phyloP scores from a whole-genome alignment of 30 jellyfish, hydroid and myxozoan species.

The Morbakka virulenta region DNA sequence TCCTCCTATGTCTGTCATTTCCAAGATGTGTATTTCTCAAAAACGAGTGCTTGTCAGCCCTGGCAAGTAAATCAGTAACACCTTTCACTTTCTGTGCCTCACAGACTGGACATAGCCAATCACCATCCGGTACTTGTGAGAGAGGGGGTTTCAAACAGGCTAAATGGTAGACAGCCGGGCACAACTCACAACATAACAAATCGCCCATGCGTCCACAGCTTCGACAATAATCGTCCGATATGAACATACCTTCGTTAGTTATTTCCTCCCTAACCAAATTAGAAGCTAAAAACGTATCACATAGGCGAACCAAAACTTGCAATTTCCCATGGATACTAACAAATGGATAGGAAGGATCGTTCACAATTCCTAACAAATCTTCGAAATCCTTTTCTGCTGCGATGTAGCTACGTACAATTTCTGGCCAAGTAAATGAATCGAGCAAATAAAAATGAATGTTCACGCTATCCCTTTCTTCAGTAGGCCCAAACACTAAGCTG shows the following conservation, averaged over 20 bases:
- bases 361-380: constrained; percentile 60
- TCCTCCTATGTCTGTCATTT: constrained; percentile 82
- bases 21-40: constrained; percentile 90
- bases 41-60: constrained; percentile 67
- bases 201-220: constrained; percentile 97
- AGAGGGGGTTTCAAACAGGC: constrained; percentile 95
- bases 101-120: constrained; percentile 96
- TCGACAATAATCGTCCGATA: constrained; percentile 93
- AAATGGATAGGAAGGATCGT: constrained; percentile 74
- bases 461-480: constrained; percentile 86
- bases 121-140: constrained; percentile 87
- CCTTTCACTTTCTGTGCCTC: constrained; percentile 86
- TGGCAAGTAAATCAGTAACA: constrained; percentile 81
- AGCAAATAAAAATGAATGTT: constrained; percentile 75
- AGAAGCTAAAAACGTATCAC: constrained; percentile 61
- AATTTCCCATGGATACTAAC: constrained; percentile 65
- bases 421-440: constrained; percentile 97
- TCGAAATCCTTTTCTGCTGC: constrained; percentile 68
- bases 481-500: constrained; percentile 68
- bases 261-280: constrained; percentile 81
- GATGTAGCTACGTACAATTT: constrained; percentile 74
- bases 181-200: constrained; percentile 87
- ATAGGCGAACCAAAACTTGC: constrained; percentile 52
- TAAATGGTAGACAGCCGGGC: constrained; percentile 94
- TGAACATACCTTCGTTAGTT: constrained; percentile 87